Evolutionary conservation across 2,888 invertebrate genomes (phyloP).

Genomic region (Rapana venosa): DNA sequence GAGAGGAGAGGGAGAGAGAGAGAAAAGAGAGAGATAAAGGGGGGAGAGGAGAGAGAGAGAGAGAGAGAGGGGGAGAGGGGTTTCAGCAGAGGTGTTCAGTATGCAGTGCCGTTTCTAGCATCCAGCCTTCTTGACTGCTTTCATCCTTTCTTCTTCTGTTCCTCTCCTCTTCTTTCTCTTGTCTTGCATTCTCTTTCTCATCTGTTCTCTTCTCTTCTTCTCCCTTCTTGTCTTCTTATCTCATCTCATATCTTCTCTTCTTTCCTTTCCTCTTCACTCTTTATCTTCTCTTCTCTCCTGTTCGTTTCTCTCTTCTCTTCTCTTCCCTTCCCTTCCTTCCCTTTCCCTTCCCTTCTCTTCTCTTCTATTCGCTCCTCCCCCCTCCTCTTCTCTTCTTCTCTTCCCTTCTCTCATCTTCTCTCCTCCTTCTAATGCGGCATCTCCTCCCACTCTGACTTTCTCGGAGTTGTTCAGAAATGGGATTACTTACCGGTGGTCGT

Average conservation of each 20-base stretch:
- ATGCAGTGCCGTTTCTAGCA: neutral
- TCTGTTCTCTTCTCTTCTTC: neutral
- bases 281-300: neutral
- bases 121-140: neutral
- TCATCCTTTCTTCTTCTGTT: neutral
- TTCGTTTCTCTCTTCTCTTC: neutral
- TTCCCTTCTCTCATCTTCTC: neutral
- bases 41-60: neutral
- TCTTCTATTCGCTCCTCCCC: neutral
- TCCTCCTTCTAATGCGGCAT: too few species aligned
- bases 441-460: neutral
- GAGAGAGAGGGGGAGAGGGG: neutral
- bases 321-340: neutral
- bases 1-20: neutral
- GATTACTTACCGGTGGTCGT: too few species aligned
- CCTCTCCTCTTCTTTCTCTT: neutral
- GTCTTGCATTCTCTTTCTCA: neutral
- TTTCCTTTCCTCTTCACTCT: neutral
- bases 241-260: neutral
- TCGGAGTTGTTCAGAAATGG: too few species aligned
- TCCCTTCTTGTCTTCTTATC: neutral
- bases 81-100: neutral
- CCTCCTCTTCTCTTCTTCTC: neutral
- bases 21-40: neutral
- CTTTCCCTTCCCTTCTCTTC: neutral